phyloP scores from a whole-genome alignment of 2,888 invertebrate genomes.

The Agrotis ipsilon region DNA sequence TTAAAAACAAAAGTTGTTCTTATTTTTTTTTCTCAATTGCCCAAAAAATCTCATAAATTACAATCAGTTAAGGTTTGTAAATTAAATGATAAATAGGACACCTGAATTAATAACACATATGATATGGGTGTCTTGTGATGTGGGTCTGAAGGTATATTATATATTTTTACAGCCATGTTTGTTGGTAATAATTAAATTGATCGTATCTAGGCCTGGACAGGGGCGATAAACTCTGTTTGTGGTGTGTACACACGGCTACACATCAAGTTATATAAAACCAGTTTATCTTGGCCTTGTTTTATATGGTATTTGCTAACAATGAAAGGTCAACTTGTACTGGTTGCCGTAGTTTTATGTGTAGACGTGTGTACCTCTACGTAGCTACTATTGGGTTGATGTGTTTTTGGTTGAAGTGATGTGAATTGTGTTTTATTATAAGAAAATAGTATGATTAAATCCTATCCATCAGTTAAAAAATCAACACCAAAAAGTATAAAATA shows the following conservation, averaged over 20 bases:
- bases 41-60: conserved; percentile 19
- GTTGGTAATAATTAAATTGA: conserved; percentile 64
- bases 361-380: too few relatives aligned
- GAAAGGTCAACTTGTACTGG: too few relatives aligned
- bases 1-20: too few relatives aligned
- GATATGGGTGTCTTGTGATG: conserved; percentile 74
- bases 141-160: conserved; percentile 62
- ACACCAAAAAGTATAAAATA: too few relatives aligned
- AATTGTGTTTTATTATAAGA: too few relatives aligned
- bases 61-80: conserved; percentile 19
- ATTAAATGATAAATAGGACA: conserved; percentile 31
- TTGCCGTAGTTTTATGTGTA: too few relatives aligned
- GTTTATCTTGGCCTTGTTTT: too few relatives aligned
- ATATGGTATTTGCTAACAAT: too few relatives aligned
- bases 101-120: conserved; percentile 62
- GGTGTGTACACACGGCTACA: background rate
- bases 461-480: too few relatives aligned
- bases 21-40: background rate
- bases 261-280: too few relatives aligned
- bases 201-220: conserved; percentile 56
- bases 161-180: conserved; percentile 61
- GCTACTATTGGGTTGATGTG: background rate
- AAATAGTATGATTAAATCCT: too few relatives aligned
- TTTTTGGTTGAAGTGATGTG: background rate
- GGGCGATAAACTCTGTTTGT: conserved; percentile 51